Evolutionary conservation across 1,140 invertebrate genomes (phyloP), one percentile per base, ranked within the genome.

Genomic region (Eumaeus atala): DNA sequence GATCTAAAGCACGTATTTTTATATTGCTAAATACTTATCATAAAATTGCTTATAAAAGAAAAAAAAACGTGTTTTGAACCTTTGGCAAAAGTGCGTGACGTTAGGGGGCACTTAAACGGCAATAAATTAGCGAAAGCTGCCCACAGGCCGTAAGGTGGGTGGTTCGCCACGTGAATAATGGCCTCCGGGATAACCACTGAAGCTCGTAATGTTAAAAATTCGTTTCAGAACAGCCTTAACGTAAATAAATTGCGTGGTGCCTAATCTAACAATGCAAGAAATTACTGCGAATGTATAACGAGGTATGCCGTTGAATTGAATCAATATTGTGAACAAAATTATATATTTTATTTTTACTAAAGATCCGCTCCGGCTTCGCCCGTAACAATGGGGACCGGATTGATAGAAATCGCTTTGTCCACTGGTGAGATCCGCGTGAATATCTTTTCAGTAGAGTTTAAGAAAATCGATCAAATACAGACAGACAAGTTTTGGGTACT

Each of bases 101-200:
- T 68, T 74, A 64, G 59, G 66, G 61, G 74, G 71, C 76, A 81
- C 74, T 84, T 77, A 79, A 75, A 77, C 72, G 67, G 64, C 64
- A 58, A 82, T 84, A 84, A 82, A 84, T 84, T 84, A 82, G 72
- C 62, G 63, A 67, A 61, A 64, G 74, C 70, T 78, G 71, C 67
- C 81, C 81, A 68, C 78, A 76, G 78, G 80, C 62, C 72, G 69
- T 70, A 69, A 80, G 77, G 74, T 82, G 72, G 77, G 74, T 72
- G 77, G 72, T 75, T 74, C 63, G 65, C n/a, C n/a, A n/a, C 67
- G 77, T 84, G 78, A 84, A 51, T 84, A 82, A 84, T 84, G 75
- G 81, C 68, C 64, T 66, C 67, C 55, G 61, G 65, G 71, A 71
- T 69, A 68, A 65, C 70, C 65, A 64, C 62, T 62, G 67, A 67